Percentiles rank a stretch among this genome's conserved stretches.
Evolutionary conservation across 2,797 vertebrate genomes (phyloP).

Genomic region (Graptemys geographica): DNA sequence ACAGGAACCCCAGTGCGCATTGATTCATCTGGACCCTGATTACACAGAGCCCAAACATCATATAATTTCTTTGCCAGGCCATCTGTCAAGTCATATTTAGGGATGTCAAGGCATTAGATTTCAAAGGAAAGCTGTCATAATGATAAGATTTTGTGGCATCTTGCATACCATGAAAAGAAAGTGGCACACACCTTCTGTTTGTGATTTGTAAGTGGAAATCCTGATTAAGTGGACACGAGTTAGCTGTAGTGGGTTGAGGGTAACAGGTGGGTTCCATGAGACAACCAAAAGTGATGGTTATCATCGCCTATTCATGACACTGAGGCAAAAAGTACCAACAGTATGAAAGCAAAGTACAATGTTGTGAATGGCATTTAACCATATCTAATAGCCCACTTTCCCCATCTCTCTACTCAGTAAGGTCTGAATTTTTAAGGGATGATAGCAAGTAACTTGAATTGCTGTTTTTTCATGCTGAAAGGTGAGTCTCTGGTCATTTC

Average conservation of each 20-base stretch:
- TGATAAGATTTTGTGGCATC: neutral
- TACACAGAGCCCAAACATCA: neutral
- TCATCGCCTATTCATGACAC: neutral
- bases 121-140: neutral
- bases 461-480: slow-evolving; percentile 50
- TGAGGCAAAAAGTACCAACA: neutral
- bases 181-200: neutral
- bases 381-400: neutral
- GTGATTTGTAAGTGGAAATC: neutral
- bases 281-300: neutral
- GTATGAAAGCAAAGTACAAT: neutral
- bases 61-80: neutral
- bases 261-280: neutral
- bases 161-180: neutral
- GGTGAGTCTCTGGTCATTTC: slow-evolving; percentile 46
- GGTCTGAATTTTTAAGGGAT: slow-evolving; percentile 20
- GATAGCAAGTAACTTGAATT: slow-evolving; percentile 11
- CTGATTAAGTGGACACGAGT: neutral
- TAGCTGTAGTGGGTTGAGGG: neutral
- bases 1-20: neutral
- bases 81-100: neutral
- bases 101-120: rapidly evolving
- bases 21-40: neutral
- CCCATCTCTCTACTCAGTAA: neutral
- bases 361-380: neutral